phyloP scores from a whole-genome alignment of 2,888 invertebrate genomes.

The Icerya purchasi region DNA sequence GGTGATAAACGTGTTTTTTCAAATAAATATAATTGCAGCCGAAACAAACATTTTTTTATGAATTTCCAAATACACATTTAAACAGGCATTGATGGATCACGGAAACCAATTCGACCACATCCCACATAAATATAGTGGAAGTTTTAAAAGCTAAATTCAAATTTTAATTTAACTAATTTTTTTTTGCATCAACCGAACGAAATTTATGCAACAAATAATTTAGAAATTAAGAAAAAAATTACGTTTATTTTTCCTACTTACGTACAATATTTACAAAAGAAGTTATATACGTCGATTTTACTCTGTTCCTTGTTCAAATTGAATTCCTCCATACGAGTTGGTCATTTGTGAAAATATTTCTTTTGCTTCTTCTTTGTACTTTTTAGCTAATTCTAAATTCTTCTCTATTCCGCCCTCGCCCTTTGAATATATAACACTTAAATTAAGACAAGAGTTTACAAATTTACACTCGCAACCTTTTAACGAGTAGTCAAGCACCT shows the following conservation, averaged over 20 bases:
- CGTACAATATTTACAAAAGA: neutral
- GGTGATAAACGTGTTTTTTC: no score
- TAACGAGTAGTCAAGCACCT: constrained; percentile 54
- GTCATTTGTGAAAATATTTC: constrained; percentile 43
- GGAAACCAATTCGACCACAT: no score
- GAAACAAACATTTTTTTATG: no score
- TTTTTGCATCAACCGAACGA: no score
- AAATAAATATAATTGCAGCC: no score
- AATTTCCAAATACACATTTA: no score
- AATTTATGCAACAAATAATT: neutral
- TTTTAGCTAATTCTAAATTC: constrained; percentile 43
- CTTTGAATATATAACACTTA: constrained; percentile 63
- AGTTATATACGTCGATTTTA: neutral
- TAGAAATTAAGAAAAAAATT: neutral
- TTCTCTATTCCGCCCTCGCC: constrained; percentile 71
- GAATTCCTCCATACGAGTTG: constrained; percentile 4
- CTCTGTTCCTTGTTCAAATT: constrained; percentile 6
- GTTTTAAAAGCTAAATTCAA: no score
- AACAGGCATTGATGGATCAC: no score
- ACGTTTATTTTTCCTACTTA: neutral
- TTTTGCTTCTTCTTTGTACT: constrained; percentile 46
- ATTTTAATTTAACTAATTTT: no score
- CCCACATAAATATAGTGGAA: no score
- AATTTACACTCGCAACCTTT: constrained; percentile 60
- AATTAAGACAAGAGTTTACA: constrained; percentile 71